Percentiles rank a stretch among this genome's conserved stretches.
Conservation (phyloP, 1,140 invertebrate genomes). For the Drosophila seguyi region DNA sequence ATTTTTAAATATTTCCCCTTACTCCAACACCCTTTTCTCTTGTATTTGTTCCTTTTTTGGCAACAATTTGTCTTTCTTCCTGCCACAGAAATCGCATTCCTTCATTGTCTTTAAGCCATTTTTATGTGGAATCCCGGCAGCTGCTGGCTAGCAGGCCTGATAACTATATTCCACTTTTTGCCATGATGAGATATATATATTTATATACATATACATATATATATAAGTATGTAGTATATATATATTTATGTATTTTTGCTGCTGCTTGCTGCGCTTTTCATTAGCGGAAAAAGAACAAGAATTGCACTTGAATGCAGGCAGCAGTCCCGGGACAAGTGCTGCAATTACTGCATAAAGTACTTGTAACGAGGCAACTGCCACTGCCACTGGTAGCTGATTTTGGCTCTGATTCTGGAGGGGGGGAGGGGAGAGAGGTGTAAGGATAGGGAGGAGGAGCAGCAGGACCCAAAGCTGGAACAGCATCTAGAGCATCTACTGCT, state of each 20-base stretch:
- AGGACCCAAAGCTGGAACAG: too few relatives aligned
- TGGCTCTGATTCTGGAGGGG: conserved; percentile 1
- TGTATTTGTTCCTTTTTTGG: background rate
- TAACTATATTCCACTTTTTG: conserved; percentile 48
- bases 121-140: conserved; percentile 1
- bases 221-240: conserved; percentile 20
- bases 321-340: conserved; percentile 70
- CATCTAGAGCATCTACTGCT: background rate
- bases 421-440: background rate
- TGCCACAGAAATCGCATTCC: conserved; percentile 8
- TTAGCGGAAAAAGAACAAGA: conserved; percentile 68
- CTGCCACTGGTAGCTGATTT: conserved; percentile 50
- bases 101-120: conserved; percentile 28
- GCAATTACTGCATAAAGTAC: conserved; percentile 83
- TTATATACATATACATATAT: conserved; percentile 14
- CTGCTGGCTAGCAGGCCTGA: conserved; percentile 8
- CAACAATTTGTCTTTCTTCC: background rate
- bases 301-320: conserved; percentile 64
- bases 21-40: background rate
- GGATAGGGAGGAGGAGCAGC: too few relatives aligned
- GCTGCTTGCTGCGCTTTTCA: conserved; percentile 60
- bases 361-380: conserved; percentile 69
- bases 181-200: conserved; percentile 18
- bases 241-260: conserved; percentile 43
- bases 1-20: background rate